Evolutionary conservation across 2,888 invertebrate species (phyloP), one percentile per base, ranked within the genome.

Genomic region (Dicranocentrus wangi): DNA sequence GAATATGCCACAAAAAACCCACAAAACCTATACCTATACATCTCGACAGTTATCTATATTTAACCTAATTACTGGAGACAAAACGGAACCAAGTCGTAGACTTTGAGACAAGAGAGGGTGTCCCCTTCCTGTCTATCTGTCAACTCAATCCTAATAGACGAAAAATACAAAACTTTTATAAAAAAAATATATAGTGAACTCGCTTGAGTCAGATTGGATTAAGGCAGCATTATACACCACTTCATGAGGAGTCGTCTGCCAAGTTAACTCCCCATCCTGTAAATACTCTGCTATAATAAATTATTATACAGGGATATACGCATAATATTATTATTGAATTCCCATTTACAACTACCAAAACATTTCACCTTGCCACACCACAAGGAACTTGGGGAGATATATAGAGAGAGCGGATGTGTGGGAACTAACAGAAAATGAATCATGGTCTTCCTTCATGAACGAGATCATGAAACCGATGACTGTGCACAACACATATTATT

Each of bases 81-180:
- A 19, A 63, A n/a, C 28, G 63, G 63, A 63, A 42, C 47, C 66
- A 47, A 5, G 28, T 25, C 47, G 13, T n/a, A 66, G 47, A 47
- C 47, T n/a, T 32, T 25, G 47, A 43, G 47, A 66, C 66, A 27
- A 7, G 47, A 27, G 23, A 42, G 66, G 68, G 68, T 68, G 68
- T 51, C 47, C 53, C 47, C 53, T 28, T 68, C 68, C 51, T 68
- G 68, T 68, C 68, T 68, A 43, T 68, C 68, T 68, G 68, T 68
- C 68, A 68, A 68, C 68, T 68, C 15, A 28, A 13, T 53, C 10
- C 51, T 66, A 65, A 65, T 21, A 65, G 25, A 43, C 43, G 28
- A 32, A 17, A 60, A 23, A 60, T 60, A 3, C n/a, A n/a, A n/a
- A n/a, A 28, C 23, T 63, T 42, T 28, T 28, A 13, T 2, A 42